phyloP scores from a whole-genome alignment of 2,113 vertebrate species.

The Diadophis punctatus region DNA sequence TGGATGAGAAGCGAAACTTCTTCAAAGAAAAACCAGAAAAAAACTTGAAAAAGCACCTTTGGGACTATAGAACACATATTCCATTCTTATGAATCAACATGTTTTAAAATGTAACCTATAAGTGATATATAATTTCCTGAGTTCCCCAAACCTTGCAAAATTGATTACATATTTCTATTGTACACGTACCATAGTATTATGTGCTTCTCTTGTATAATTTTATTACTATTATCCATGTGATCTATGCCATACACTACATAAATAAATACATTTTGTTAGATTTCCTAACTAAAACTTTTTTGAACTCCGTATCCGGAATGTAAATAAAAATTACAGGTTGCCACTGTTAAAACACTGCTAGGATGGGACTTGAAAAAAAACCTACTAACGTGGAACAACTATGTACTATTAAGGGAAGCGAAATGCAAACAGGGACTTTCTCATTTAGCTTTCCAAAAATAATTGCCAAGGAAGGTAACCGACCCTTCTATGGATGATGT shows the following conservation, averaged over 20 bases:
- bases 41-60: background rate
- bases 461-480: background rate
- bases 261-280: too few relatives aligned
- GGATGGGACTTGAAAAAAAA: background rate
- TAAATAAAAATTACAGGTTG: background rate
- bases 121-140: background rate
- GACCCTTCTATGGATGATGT: background rate
- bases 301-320: background rate
- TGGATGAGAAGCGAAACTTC: background rate
- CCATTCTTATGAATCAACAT: too few relatives aligned
- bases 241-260: too few relatives aligned
- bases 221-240: too few relatives aligned
- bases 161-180: background rate
- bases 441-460: background rate
- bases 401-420: too few relatives aligned
- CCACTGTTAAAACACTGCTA: background rate
- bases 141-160: background rate
- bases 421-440: background rate
- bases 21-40: background rate
- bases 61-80: background rate
- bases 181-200: background rate
- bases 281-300: too few relatives aligned
- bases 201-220: background rate
- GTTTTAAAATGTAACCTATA: background rate
- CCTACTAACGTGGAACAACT: background rate